Base-by-base conservation (phyloP, 2,113 vertebrate genomes). In the Microcebus ravelobensis region DNA sequence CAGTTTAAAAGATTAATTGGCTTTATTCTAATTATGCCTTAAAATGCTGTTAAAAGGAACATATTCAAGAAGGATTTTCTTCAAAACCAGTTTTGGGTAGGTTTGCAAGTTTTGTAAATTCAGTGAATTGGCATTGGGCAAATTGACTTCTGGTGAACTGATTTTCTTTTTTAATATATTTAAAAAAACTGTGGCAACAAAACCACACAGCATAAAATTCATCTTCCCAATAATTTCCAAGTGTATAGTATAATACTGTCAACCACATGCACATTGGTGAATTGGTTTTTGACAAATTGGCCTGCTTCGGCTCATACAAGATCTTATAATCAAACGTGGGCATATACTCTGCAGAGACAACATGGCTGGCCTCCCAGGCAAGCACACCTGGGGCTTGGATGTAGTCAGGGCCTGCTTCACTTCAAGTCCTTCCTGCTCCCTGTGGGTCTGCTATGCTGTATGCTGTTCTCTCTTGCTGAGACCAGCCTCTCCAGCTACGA, bases 1-100 rank as follows among this genome's bases (percentile, higher is more conserved):
- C 55, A 82, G 70, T 87, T 92, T 17, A 87, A 91, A 97, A 87
- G 36, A 65, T 45, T 55, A 29, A 36, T 63, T 67, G 89, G 65
- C 20, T 55, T 68, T 23, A 84, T 65, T 9, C 23, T 84, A 34
- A 83, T 79, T 50, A 29, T 20, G n/a, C 15, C 36, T 91, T 93
- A 52, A 84, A 70, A 76, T 87, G n/a, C 80, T 74, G 23, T 59
- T 67, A 82, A 18, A 45, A 77, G 50, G 8, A 77, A 63, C 39
- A 55, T 52, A 88, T 48, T 45, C 82, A 83, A 52, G 17, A 76
- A 76, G 59, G 5, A 50, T 20, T 61, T 31, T 68, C 17, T 74
- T 34, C 34, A 45, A 59, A 61, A 70, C 25, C 31, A 71, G 76
- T 23, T 80, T 93, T 70, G 87, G 63, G 63, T 68, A 59, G 70